Percentiles rank a stretch among this genome's conserved stretches.
These are phyloP conservation scores for Danaus melanippus DNA, from an alignment of 1,140 invertebrate species.

Conservation along the genomic window DNA sequence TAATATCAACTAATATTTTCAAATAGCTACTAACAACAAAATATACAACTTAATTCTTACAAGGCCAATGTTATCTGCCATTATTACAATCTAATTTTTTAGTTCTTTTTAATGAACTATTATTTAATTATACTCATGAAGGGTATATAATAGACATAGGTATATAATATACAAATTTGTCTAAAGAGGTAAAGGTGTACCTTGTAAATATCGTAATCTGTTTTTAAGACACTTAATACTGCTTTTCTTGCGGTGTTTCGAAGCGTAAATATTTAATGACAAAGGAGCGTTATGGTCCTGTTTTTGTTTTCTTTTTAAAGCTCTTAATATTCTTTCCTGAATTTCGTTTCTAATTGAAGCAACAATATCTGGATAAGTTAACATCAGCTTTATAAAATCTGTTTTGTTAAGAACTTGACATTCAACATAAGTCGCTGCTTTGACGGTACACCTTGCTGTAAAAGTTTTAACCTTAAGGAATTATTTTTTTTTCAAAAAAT, in stretches of 20 bases:
- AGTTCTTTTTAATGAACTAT: too few species aligned
- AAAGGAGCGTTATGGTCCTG: conserved; percentile 23
- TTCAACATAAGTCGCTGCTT: conserved; percentile 65
- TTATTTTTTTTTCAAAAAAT: not conserved
- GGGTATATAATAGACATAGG: too few species aligned
- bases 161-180: too few species aligned
- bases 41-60: too few species aligned
- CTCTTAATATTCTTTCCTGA: conserved; percentile 37
- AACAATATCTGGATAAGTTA: conserved; percentile 55
- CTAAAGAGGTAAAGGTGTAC: too few species aligned
- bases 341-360: conserved; percentile 41
- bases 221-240: conserved; percentile 67
- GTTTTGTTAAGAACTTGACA: conserved; percentile 61
- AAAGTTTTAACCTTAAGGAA: conserved; percentile 5
- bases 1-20: not conserved
- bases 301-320: conserved; percentile 33
- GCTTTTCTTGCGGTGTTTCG: conserved; percentile 52
- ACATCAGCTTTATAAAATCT: conserved; percentile 60
- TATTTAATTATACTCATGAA: too few species aligned
- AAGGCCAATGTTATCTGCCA: too few species aligned
- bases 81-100: too few species aligned
- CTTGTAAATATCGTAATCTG: conserved; percentile 57
- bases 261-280: conserved; percentile 55
- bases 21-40: not conserved
- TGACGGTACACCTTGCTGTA: conserved; percentile 60